phyloP scores from a whole-genome alignment of 2,888 invertebrate genomes.

The Petrolisthes manimaculis region DNA sequence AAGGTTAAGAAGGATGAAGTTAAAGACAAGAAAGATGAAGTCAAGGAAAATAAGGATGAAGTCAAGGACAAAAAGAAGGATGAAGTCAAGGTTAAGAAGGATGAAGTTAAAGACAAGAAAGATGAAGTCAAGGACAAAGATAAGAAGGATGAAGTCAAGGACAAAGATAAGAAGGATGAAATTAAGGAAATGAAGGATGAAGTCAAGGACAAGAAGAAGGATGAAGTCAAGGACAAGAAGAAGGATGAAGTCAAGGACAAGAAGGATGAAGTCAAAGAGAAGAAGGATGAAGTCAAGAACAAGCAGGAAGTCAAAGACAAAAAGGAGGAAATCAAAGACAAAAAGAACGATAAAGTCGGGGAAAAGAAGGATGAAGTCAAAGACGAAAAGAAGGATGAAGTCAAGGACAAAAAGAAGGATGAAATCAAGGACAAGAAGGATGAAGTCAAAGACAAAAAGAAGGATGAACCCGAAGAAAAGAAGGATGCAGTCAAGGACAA shows the following conservation, averaged over 20 bases:
- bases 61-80: not conserved
- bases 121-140: not conserved
- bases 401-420: not conserved
- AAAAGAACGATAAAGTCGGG: not conserved
- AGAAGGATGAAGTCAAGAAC: not conserved
- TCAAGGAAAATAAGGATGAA: not conserved
- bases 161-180: not conserved
- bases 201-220: conserved; percentile 9
- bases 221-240: not conserved
- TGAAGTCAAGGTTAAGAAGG: not conserved
- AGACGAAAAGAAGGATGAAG: not conserved
- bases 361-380: not conserved
- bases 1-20: not conserved
- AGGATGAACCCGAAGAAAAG: not conserved
- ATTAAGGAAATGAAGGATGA: not conserved
- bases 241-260: not conserved
- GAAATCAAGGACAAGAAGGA: not conserved
- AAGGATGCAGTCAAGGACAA: conserved; percentile 3
- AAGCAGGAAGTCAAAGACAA: conserved; percentile 44
- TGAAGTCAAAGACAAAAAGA: not conserved
- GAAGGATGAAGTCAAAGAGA: not conserved
- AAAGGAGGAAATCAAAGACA: not conserved
- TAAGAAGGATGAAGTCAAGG: conserved; percentile 3
- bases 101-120: not conserved
- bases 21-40: conserved; percentile 16